Base-by-base conservation (phyloP, 2,113 vertebrate species). In the Regulus satrapa region DNA sequence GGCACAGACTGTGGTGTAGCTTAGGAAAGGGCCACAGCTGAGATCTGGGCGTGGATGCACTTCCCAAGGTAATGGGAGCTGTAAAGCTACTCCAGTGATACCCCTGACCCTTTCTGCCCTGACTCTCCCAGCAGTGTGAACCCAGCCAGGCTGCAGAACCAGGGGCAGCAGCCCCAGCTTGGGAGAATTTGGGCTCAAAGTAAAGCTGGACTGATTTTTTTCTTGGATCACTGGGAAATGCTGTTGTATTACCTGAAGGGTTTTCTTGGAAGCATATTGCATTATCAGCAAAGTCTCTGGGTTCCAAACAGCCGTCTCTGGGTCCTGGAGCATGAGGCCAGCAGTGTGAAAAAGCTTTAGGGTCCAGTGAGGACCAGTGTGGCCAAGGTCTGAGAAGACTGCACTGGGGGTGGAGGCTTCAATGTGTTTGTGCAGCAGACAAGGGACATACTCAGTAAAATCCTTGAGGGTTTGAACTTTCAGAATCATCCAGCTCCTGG, bases 81-180 rank as follows among this genome's bases (percentile, higher is more conserved):
- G 3, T 38, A 61, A 81, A 78, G 20, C 9, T 81, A 14, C 16
- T 3, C 5, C 20, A 15, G 13, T 28, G 49, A 32, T 21, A 41
- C 19, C 59, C 14, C n/a, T 34, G 49, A 10, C 11, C 48, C 36
- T 66, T 81, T 73, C 69, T 68, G 25, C 34, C 68, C 14, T 1
- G 1, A 2, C 5, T 49, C 12, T 56, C 46, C 12, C 17, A 23
- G 29, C 1, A 6, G 13, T 11, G 14, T 52, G 69, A 91, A 9
- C 29, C 21, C 15, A 64, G 6, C 12, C 0, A 3, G 26, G 51
- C 45, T 74, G 49, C 74, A 85, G 55, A 66, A 34, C 6, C 45
- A 40, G 15, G 24, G 48, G 28, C 34, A 62, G 14, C 38, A n/a
- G 6, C 15, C 0, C 0, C 1, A 2, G 7, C 14, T 34, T 40